phyloP scores from a whole-genome alignment of 2,888 invertebrate species.

The Notocelia uddmanniana region DNA sequence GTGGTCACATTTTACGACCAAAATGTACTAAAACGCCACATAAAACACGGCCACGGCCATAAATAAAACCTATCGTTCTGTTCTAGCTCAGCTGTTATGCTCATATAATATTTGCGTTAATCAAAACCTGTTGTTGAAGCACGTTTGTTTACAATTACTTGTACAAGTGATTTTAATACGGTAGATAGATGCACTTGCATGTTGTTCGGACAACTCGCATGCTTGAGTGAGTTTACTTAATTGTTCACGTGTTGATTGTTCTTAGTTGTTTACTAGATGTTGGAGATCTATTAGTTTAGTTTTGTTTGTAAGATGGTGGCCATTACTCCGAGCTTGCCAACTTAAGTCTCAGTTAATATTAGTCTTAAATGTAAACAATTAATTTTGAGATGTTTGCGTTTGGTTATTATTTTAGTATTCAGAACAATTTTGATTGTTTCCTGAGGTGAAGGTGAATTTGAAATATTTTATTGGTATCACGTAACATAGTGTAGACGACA shows the following conservation, averaged over 20 bases:
- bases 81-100: background rate
- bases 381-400: background rate
- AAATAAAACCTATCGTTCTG: too few relatives aligned
- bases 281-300: slow-evolving; percentile 32
- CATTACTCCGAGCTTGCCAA: background rate
- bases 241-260: slow-evolving; percentile 36
- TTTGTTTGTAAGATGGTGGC: slow-evolving; percentile 14
- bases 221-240: slow-evolving; percentile 11
- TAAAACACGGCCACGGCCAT: too few relatives aligned
- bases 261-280: slow-evolving; percentile 15
- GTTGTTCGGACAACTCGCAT: background rate
- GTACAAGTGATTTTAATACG: background rate
- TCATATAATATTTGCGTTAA: background rate
- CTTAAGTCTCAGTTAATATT: slow-evolving; percentile 7
- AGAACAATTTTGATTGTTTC: background rate
- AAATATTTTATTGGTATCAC: background rate
- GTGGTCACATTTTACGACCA: too few relatives aligned
- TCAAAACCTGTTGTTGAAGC: background rate
- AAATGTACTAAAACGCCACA: too few relatives aligned
- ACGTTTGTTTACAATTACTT: slow-evolving; percentile 18
- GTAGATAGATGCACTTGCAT: slow-evolving; percentile 7
- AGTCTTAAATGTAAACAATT: background rate
- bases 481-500: background rate
- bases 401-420: background rate
- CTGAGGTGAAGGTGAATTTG: background rate